Conservation (phyloP, 2,113 vertebrate species). For the Sinocyclocheilus anophthalmus region DNA sequence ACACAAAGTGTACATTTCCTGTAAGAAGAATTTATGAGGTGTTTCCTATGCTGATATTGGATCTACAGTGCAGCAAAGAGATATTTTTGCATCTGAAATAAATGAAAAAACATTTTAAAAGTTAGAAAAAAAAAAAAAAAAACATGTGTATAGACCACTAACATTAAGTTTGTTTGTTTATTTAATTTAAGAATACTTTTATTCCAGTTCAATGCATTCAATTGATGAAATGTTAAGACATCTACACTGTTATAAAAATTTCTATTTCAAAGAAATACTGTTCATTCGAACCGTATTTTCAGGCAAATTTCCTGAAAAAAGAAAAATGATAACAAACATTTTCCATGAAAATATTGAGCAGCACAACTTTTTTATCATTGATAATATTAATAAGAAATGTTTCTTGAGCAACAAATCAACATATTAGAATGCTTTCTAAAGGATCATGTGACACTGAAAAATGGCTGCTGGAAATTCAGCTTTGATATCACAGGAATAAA, state of each 20-base stretch:
- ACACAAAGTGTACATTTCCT: constrained; percentile 16
- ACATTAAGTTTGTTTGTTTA: too few species aligned
- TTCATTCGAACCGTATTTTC: neutral
- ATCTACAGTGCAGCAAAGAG: neutral
- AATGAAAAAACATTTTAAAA: neutral
- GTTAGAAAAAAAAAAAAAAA: too few species aligned
- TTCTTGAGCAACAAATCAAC: neutral
- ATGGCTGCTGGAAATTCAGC: neutral
- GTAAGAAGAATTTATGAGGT: neutral
- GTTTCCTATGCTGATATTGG: neutral
- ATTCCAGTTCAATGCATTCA: too few species aligned
- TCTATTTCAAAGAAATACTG: neutral
- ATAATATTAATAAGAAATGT: neutral
- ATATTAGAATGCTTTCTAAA: neutral
- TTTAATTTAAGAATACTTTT: too few species aligned
- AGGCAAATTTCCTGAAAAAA: neutral
- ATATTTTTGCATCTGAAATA: neutral
- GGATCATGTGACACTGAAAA: neutral
- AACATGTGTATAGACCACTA: too few species aligned
- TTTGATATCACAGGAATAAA: too few species aligned
- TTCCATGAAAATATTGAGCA: neutral
- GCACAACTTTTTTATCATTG: neutral
- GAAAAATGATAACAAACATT: neutral
- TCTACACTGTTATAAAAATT: too few species aligned
- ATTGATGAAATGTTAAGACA: too few species aligned